phyloP scores from a whole-genome alignment of 2,888 invertebrate species.

The Stenolophus ochropezus region DNA sequence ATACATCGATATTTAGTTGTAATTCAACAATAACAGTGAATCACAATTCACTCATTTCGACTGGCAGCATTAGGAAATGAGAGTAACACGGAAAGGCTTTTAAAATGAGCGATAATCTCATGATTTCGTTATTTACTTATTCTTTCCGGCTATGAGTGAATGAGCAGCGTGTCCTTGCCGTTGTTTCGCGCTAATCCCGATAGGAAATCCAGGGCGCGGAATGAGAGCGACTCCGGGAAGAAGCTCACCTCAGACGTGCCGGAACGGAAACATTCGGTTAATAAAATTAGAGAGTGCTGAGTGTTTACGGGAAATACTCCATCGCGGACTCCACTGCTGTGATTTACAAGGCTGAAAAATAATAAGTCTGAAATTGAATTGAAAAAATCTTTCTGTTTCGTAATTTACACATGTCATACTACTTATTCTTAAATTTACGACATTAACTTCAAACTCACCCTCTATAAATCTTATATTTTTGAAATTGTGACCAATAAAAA shows the following conservation, averaged over 20 bases:
- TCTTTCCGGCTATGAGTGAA: not conserved
- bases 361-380: no score
- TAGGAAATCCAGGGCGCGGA: not conserved
- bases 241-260: constrained; percentile 8
- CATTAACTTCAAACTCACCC: no score
- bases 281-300: constrained; percentile 10
- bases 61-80: not conserved
- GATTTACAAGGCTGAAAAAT: no score
- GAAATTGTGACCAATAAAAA: no score
- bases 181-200: constrained; percentile 11
- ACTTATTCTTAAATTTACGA: no score
- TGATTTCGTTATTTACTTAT: not conserved
- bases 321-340: not conserved
- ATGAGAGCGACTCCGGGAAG: not conserved
- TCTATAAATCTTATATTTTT: no score
- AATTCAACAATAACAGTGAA: no score
- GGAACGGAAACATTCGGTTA: constrained; percentile 21
- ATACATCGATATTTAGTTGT: no score
- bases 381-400: no score
- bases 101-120: not conserved
- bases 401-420: no score
- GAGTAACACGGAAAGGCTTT: not conserved
- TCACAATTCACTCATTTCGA: not conserved
- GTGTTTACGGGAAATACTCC: constrained; percentile 2
- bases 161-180: not conserved